Evolutionary conservation across 1,140 invertebrate species (phyloP).

Genomic region (Dreissena polymorpha): DNA sequence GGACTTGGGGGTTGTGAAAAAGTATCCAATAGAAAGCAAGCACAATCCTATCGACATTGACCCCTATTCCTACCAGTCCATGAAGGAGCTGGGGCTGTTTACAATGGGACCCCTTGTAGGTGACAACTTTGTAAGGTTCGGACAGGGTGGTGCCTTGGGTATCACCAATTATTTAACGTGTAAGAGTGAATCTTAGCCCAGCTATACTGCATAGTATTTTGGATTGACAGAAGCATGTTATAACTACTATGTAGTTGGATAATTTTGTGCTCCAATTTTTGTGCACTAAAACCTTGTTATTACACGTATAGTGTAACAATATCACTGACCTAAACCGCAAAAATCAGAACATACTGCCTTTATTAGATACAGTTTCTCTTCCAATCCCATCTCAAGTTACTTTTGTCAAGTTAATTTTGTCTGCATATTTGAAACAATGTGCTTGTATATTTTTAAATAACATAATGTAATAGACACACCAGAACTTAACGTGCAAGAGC

Average conservation of each 20-base stretch:
- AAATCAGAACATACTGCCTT: too few relatives aligned
- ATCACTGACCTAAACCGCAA: too few relatives aligned
- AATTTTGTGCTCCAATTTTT: too few relatives aligned
- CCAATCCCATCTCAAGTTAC: too few relatives aligned
- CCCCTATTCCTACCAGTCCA: slow-evolving; percentile 86
- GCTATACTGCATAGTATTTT: neutral
- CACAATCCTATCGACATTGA: slow-evolving; percentile 90
- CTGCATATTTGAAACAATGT: too few relatives aligned
- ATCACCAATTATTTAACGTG: slow-evolving; percentile 68
- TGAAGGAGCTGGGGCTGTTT: slow-evolving; percentile 87
- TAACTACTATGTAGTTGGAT: neutral
- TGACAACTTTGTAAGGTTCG: slow-evolving; percentile 93
- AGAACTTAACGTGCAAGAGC: too few relatives aligned
- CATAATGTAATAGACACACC: too few relatives aligned
- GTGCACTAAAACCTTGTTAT: neutral
- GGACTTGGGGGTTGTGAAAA: slow-evolving; percentile 84
- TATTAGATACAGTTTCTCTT: too few relatives aligned
- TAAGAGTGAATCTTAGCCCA: slow-evolving; percentile 40
- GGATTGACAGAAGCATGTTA: neutral
- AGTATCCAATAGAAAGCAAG: slow-evolving; percentile 86
- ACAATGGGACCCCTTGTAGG: slow-evolving; percentile 92
- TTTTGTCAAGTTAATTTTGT: too few relatives aligned
- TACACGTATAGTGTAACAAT: neutral
- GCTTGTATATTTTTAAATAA: too few relatives aligned
- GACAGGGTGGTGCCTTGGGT: slow-evolving; percentile 72